phyloP scores from a whole-genome alignment of 2,113 vertebrate genomes.

The Galemys pyrenaicus region DNA sequence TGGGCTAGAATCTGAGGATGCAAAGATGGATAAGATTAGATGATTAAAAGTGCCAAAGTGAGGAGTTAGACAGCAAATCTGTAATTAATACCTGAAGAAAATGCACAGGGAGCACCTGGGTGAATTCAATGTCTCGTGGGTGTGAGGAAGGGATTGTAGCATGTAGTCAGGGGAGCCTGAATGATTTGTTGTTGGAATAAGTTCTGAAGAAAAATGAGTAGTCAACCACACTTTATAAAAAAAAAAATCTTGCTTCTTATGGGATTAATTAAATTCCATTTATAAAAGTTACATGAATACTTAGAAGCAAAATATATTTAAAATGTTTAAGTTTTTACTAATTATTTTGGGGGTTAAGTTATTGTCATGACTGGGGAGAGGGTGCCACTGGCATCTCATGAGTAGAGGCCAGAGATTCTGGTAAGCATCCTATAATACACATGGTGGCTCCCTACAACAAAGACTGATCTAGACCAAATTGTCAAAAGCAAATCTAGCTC shows the following conservation, averaged over 20 bases:
- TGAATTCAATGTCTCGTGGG: not conserved
- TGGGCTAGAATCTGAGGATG: not conserved
- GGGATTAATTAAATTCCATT: not conserved
- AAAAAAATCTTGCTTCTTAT: not conserved
- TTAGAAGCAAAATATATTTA: not conserved
- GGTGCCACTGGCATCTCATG: not conserved
- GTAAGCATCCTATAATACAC: not conserved
- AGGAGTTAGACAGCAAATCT: not conserved
- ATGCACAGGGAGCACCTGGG: not conserved
- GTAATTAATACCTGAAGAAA: not conserved
- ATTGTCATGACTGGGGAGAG: not conserved
- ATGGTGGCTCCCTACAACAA: not conserved
- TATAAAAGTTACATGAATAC: not conserved
- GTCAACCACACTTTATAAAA: not conserved
- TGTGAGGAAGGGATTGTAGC: not conserved
- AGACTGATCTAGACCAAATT: not conserved
- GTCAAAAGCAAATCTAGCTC: not conserved
- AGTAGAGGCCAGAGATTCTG: not conserved
- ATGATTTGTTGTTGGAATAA: not conserved
- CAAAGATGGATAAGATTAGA: not conserved
- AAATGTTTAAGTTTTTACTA: not conserved
- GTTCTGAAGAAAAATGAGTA: not conserved
- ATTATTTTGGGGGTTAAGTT: not conserved
- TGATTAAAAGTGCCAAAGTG: not conserved
- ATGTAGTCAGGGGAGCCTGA: not conserved